Percentiles rank a stretch among this genome's conserved stretches.
Conservation (phyloP, 2,113 vertebrate genomes). For the Thunnus thynnus region DNA sequence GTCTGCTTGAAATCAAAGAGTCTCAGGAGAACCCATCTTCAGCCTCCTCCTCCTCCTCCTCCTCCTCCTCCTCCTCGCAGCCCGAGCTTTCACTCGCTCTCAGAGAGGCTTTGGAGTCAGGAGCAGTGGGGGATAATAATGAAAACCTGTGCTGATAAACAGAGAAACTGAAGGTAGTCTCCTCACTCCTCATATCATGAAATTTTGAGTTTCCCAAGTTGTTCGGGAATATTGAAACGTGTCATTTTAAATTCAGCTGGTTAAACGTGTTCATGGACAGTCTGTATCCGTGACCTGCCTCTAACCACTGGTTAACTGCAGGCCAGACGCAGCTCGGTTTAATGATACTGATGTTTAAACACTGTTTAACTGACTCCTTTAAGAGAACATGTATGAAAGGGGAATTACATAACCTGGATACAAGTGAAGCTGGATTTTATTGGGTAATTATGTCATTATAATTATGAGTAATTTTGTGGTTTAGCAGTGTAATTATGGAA, state of each 20-base stretch:
- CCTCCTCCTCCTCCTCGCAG: slow-evolving; percentile 11
- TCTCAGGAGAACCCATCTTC: slow-evolving; percentile 45
- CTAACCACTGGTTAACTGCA: no score
- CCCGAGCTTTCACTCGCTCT: not conserved
- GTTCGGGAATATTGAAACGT: no score
- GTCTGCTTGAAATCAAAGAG: slow-evolving; percentile 58
- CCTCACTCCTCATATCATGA: no score
- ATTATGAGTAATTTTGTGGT: not conserved
- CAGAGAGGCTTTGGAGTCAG: slow-evolving; percentile 23
- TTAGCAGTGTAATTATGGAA: not conserved
- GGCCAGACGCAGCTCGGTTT: no score
- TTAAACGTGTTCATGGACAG: no score
- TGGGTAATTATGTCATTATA: not conserved
- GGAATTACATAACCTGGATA: no score
- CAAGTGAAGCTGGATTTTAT: not conserved
- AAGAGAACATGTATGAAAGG: no score
- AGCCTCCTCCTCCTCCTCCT: not conserved
- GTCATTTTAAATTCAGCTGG: no score
- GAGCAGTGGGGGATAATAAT: slow-evolving; percentile 23
- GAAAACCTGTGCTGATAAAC: slow-evolving; percentile 44
- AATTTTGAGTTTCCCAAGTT: no score
- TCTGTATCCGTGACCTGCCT: no score
- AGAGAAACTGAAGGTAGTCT: slow-evolving; percentile 24
- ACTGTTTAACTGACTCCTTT: no score
- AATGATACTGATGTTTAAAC: no score